Conservation (phyloP, 2,888 invertebrate genomes). For the Stenolophus ochropezus region DNA sequence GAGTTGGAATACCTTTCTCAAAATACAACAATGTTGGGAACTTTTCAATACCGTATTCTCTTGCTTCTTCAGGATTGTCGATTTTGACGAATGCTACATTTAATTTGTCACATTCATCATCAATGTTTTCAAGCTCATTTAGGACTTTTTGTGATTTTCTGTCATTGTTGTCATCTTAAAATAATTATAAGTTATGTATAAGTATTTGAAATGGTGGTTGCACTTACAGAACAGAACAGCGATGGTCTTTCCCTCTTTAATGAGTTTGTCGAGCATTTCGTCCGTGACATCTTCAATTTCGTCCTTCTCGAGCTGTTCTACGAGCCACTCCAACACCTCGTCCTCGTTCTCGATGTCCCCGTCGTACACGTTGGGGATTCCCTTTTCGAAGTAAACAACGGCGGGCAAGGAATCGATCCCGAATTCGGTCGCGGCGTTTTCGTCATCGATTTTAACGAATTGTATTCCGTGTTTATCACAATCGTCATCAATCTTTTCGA, state of each 20-base stretch:
- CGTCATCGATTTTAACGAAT: constrained; percentile 94
- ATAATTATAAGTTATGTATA: constrained; percentile 33
- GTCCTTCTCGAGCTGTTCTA: constrained; percentile 91
- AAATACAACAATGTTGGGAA: constrained; percentile 90
- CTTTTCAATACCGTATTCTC: constrained; percentile 93
- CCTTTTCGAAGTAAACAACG: constrained; percentile 94
- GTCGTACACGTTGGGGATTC: constrained; percentile 93
- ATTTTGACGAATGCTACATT: constrained; percentile 95
- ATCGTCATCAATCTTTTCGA: constrained; percentile 95
- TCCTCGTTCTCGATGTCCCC: constrained; percentile 93
- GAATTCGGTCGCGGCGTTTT: constrained; percentile 87
- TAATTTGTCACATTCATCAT: constrained; percentile 92
- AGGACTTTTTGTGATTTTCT: constrained; percentile 89
- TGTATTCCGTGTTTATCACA: constrained; percentile 94
- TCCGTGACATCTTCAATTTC: constrained; percentile 97
- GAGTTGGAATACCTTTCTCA: constrained; percentile 83
- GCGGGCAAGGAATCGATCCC: constrained; percentile 89
- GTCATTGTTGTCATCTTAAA: constrained; percentile 90
- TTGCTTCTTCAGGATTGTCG: constrained; percentile 91
- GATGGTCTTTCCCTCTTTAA: constrained; percentile 91
- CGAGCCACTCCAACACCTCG: constrained; percentile 90
- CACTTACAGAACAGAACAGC: constrained; percentile 94
- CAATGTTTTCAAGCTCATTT: constrained; percentile 93
- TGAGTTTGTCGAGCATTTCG: constrained; percentile 92
- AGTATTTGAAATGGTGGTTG: not conserved